These are phyloP conservation scores for Phymatocera aterrima DNA, from an alignment of 2,888 invertebrate species.

Conservation along the genomic window DNA sequence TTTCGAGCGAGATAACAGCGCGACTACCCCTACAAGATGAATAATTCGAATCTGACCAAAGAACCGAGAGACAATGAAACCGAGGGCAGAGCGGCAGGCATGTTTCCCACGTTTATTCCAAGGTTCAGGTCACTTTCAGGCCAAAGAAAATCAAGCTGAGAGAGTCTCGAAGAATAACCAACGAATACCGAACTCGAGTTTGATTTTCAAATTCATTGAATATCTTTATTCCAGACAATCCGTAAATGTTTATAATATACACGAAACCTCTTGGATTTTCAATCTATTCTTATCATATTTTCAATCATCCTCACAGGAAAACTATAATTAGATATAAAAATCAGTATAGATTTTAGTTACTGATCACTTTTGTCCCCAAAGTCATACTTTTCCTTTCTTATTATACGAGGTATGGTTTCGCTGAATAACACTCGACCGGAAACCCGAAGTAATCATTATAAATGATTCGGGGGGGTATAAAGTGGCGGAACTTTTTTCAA, in stretches of 20 bases:
- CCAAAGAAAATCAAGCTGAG: background rate
- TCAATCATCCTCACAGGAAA: too few species aligned
- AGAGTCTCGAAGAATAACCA: background rate
- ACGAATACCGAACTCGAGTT: background rate
- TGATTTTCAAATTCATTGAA: background rate
- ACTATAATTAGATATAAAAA: too few species aligned
- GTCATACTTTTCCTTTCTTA: too few species aligned
- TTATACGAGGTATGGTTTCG: too few species aligned
- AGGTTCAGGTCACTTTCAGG: background rate
- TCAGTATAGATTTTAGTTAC: too few species aligned
- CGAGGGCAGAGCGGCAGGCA: conserved; percentile 2
- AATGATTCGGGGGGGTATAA: too few species aligned
- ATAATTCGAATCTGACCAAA: conserved; percentile 39
- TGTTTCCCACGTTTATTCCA: conserved; percentile 20
- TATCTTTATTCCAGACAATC: background rate
- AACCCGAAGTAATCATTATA: too few species aligned
- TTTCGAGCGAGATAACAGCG: conserved; percentile 20
- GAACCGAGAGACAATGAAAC: conserved; percentile 38
- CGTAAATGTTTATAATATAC: background rate
- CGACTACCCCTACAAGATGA: conserved; percentile 25
- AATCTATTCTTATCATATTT: background rate
- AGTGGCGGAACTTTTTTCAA: conserved; percentile 3
- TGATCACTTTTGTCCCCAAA: too few species aligned
- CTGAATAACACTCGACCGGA: too few species aligned
- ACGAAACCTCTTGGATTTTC: background rate